Conservation (phyloP, 2,113 vertebrate genomes). For the Calypte anna region DNA sequence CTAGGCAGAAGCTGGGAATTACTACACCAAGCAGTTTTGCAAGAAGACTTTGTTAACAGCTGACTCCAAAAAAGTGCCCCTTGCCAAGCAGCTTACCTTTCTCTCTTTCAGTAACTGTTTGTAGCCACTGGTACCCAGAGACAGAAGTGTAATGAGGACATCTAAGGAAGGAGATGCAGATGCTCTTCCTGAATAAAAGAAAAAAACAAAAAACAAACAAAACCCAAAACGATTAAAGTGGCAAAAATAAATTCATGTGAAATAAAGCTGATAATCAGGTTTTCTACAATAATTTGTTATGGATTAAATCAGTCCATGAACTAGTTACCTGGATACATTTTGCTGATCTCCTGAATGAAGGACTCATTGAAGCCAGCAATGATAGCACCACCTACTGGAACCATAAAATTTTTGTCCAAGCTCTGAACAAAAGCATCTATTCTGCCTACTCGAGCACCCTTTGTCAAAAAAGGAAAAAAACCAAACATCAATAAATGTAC, state of each 20-base stretch:
- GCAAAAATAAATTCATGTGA: background rate
- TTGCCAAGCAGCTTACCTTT: conserved; percentile 82
- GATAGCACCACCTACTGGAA: conserved; percentile 97
- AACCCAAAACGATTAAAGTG: background rate
- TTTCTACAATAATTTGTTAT: background rate
- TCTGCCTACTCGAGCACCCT: conserved; percentile 92
- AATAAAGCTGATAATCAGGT: conserved; percentile 9
- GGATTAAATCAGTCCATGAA: conserved; percentile 2
- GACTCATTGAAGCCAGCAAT: conserved; percentile 92
- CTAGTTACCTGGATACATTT: conserved; percentile 93
- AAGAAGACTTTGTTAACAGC: background rate
- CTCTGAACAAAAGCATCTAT: conserved; percentile 98
- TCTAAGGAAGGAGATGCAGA: conserved; percentile 95
- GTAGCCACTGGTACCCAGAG: conserved; percentile 91
- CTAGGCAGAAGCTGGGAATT: background rate
- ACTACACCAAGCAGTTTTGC: background rate
- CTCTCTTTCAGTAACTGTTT: conserved; percentile 90
- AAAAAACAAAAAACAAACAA: background rate
- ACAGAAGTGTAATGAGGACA: conserved; percentile 93
- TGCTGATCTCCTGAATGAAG: conserved; percentile 95
- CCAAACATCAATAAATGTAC: background rate
- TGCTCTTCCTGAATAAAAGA: conserved; percentile 84
- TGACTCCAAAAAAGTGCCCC: background rate
- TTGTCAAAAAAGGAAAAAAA: background rate
- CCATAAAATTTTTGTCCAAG: conserved; percentile 99